These are phyloP conservation scores for Pterois miles DNA, from an alignment of 2,797 vertebrate genomes.

Conservation along the genomic window DNA sequence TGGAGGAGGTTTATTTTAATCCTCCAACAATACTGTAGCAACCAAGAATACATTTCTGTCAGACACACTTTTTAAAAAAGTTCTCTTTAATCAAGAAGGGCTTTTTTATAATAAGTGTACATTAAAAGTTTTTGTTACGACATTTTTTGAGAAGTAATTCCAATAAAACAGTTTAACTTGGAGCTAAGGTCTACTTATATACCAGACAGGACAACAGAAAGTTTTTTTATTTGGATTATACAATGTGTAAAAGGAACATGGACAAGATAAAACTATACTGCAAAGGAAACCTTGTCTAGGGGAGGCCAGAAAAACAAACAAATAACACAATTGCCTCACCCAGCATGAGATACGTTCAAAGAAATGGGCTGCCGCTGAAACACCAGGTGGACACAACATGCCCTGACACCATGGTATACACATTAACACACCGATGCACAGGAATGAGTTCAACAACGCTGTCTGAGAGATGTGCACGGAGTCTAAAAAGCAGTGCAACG, in stretches of 20 bases:
- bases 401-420: not conserved
- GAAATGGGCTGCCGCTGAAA: not conserved
- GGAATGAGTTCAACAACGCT: constrained; percentile 14
- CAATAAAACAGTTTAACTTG: not conserved
- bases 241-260: not conserved
- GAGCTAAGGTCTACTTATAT: not conserved
- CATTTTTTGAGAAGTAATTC: not conserved
- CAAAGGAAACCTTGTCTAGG: not conserved
- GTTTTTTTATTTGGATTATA: not conserved
- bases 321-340: not conserved
- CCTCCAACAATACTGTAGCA: not conserved
- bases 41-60: no score
- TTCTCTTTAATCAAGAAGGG: not conserved
- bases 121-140: not conserved
- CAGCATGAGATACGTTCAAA: not conserved
- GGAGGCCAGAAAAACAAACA: not conserved
- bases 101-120: constrained; percentile 1
- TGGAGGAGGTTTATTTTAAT: constrained; percentile 1
- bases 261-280: not conserved
- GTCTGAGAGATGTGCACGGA: constrained; percentile 18
- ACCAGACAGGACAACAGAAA: not conserved
- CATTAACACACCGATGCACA: constrained; percentile 2
- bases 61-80: no score
- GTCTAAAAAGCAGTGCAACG: constrained; percentile 32
- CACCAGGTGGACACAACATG: constrained; percentile 33